phyloP scores from a whole-genome alignment of 2,888 invertebrate species.

The Drosophila infuscata region DNA sequence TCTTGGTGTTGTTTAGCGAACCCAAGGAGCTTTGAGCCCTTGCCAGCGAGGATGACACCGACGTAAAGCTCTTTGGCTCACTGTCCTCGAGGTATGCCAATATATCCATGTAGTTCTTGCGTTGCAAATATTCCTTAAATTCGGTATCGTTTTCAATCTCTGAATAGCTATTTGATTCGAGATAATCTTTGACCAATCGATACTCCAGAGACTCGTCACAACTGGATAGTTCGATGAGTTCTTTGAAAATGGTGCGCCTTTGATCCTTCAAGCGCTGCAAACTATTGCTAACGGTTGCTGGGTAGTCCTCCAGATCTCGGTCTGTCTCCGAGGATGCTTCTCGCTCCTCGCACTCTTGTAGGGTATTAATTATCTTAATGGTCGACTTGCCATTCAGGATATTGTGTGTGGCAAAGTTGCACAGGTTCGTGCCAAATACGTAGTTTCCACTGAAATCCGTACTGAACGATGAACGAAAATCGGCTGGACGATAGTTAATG shows the following conservation, averaged over 20 bases:
- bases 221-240: conserved; percentile 82
- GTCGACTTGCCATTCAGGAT: conserved; percentile 82
- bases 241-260: conserved; percentile 80
- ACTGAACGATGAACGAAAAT: conserved; percentile 67
- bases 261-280: conserved; percentile 76
- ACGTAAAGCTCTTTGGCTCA: conserved; percentile 73
- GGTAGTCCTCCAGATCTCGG: neutral
- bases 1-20: conserved; percentile 77
- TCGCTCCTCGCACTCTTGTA: conserved; percentile 72
- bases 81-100: conserved; percentile 81
- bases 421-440: conserved; percentile 81
- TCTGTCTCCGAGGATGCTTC: conserved; percentile 10
- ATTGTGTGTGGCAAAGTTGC: conserved; percentile 81
- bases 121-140: conserved; percentile 83
- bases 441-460: conserved; percentile 67
- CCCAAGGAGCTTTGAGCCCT: conserved; percentile 81
- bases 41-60: conserved; percentile 76
- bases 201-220: conserved; percentile 84
- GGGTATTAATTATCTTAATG: conserved; percentile 75
- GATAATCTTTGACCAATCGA: conserved; percentile 83
- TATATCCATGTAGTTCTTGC: conserved; percentile 84
- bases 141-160: conserved; percentile 84
- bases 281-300: conserved; percentile 64
- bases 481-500: conserved; percentile 74
- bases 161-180: conserved; percentile 84